Evolutionary conservation across 2,797 vertebrate genomes (phyloP).

Genomic region (Poeciliopsis paucimaculata): DNA sequence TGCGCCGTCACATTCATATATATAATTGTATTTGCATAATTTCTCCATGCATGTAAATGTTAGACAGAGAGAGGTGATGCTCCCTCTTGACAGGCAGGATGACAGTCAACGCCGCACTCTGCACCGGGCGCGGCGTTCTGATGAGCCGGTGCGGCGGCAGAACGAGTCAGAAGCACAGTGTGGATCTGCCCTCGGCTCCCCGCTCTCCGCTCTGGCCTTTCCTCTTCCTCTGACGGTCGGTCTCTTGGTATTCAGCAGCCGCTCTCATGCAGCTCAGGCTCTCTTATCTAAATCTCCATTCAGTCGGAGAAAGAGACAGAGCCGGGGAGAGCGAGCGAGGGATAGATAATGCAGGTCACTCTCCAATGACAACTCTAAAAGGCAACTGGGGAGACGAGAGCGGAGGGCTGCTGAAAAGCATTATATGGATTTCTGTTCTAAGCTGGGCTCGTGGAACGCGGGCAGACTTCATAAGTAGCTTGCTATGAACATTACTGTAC

Average conservation of each 20-base stretch:
- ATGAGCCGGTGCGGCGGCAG: conserved; percentile 23
- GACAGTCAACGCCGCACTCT: conserved; percentile 18
- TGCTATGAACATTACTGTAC: conserved; percentile 59
- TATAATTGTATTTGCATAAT: conserved; percentile 15
- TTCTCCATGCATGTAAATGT: conserved; percentile 17
- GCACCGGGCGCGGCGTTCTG: conserved; percentile 12
- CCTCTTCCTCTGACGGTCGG: conserved; percentile 20
- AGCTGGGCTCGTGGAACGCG: conserved; percentile 39
- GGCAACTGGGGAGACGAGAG: conserved; percentile 60
- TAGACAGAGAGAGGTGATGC: conserved; percentile 8
- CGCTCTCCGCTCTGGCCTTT: conserved; percentile 37
- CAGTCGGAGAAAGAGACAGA: conserved; percentile 68
- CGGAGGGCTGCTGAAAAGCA: conserved; percentile 35
- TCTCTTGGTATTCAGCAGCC: conserved; percentile 72
- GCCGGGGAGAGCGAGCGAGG: conserved; percentile 56
- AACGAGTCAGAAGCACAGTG: conserved; percentile 46
- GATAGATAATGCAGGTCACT: conserved; percentile 78
- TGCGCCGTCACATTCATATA: background rate
- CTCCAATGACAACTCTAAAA: conserved; percentile 77
- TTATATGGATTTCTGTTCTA: conserved; percentile 50
- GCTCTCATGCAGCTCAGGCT: conserved; percentile 71
- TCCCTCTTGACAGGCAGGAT: background rate
- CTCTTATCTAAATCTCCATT: conserved; percentile 79
- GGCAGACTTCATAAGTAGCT: conserved; percentile 60
- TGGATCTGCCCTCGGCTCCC: conserved; percentile 39